phyloP scores from a whole-genome alignment of 2,113 vertebrate genomes.

The Sebastes fasciatus region DNA sequence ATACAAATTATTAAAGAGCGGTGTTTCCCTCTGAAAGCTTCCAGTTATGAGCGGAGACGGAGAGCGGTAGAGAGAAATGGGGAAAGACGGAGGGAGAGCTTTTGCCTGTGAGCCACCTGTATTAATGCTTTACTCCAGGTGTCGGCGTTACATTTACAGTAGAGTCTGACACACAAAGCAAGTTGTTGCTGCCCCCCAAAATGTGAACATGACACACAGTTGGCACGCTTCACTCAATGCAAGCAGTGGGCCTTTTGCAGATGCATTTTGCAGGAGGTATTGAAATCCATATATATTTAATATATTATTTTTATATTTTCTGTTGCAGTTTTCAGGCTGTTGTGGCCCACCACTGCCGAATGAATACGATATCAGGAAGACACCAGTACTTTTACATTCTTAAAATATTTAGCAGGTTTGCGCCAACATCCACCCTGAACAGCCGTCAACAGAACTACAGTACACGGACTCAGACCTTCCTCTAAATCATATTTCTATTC shows the following conservation, averaged over 20 bases:
- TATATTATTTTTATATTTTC: slow-evolving; percentile 34
- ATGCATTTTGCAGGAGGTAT: slow-evolving; percentile 24
- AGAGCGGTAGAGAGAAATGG: slow-evolving; percentile 14
- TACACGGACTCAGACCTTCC: slow-evolving; percentile 8
- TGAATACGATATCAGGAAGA: slow-evolving; percentile 52
- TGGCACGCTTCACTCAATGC: not conserved
- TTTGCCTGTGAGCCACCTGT: slow-evolving; percentile 57
- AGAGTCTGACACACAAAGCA: slow-evolving; percentile 1
- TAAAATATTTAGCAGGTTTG: slow-evolving; percentile 76
- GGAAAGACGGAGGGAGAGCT: slow-evolving; percentile 17
- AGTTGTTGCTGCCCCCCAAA: slow-evolving; percentile 34
- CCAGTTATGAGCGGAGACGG: slow-evolving; percentile 45
- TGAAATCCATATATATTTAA: slow-evolving; percentile 29
- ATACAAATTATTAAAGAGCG: slow-evolving; percentile 76
- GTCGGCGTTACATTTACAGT: slow-evolving; percentile 50
- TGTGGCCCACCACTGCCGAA: slow-evolving; percentile 33
- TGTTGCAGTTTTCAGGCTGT: slow-evolving; percentile 18
- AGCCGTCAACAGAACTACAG: slow-evolving; percentile 40
- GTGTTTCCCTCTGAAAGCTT: slow-evolving; percentile 69
- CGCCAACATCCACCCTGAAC: slow-evolving; percentile 48
- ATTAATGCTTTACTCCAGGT: slow-evolving; percentile 66
- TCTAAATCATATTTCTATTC: slow-evolving; percentile 19
- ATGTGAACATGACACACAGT: slow-evolving; percentile 19
- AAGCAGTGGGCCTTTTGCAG: slow-evolving; percentile 10
- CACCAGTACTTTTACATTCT: slow-evolving; percentile 55